Base-by-base conservation (phyloP, 2,888 invertebrate species). In the Pyralis farinalis region DNA sequence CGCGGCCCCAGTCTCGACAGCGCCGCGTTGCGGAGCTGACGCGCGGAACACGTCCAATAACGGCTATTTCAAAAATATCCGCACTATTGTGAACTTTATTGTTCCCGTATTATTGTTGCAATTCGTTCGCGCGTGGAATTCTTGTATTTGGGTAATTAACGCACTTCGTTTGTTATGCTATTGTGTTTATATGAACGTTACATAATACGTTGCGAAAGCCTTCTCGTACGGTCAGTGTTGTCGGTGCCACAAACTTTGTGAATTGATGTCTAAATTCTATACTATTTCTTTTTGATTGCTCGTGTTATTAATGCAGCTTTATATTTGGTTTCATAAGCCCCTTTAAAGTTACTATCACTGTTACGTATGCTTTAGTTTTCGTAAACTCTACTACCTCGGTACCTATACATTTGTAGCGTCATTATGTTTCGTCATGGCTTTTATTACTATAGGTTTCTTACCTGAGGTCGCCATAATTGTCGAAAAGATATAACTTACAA, bases 11-110 rank as follows among this genome's bases (percentile, higher is more conserved):
- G 77, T 78, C 46, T 57, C 50, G 55, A 61, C 53, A 71, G 71
- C 65, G 65, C 53, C 61, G 62, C 65, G 62, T 46, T 40, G 46
- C 55, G 53, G 55, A 46, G 44, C 67, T 68, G 65, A 71, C 73
- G 82, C 61, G 49, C 46, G 53, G 47, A 47, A 48, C 47, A 48
- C 56, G 55, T 46, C 42, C 65, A 76, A 66, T 61, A 67, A 53
- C 75, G 72, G 70, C 53, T 71, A 74, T 75, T 76, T 51, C 49
- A 40, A 37, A 58, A 69, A 80, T 81, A 80, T 58, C 71, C 79
- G 80, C 63, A 58, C 70, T 64, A 71, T 77, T 78, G 77, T 76
- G 58, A 67, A 68, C 69, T 65, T 67, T 69, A 70, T 62, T 58
- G 49, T 54, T 56, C 58, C 60, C 51, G 64, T 70, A 68, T 70